Base-by-base conservation (phyloP, 2,888 invertebrate species). In the Clostera curtula region DNA sequence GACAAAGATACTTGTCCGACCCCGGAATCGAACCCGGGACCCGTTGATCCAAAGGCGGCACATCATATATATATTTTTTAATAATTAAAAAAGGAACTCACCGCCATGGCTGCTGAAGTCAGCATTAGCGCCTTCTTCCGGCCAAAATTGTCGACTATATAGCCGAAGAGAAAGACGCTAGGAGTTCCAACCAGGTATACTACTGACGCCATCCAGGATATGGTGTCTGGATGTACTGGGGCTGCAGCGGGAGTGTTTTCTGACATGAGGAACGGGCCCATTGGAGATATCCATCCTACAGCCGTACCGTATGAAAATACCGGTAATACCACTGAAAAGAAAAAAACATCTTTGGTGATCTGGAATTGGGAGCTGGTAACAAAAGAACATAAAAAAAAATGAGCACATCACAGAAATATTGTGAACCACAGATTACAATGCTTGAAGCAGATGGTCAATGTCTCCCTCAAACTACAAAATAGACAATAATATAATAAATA, bases 181-280 rank as follows among this genome's bases (percentile, higher is more conserved):
- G 84, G 68, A 0, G 86, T 75, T 0, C 85, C 87, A 4, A 87
- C 86, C 1, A 87, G 52, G 50, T 86, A 86, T 6, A 85, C 74
- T 1, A 85, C 72, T 0, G 87, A 86, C 0, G 86, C 87, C 66
- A 88, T 76, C 85, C 87, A 86, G 12, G 87, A 85, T 29, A 85
- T 67, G 31, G 79, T 71, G 38, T 82, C 77, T 1, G 72, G 56
- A 7, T 73, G 73, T 15, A 88, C 68, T 0, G 84, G 76, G 4
- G 52, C 44, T 0, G 67, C 49, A 0, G 85, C 69, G 0, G 86
- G 85, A 0, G 74, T 65, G 5, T 70, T 60, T 1, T 59, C 48
- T 0, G 84, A 79, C 68, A 83, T 75, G n/a, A 87, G 71, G 12
- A 70, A 64, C 0, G 80, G 71, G 0, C 85, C 73, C 67, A 86